Percentiles rank a stretch among this genome's conserved stretches.
phyloP scores from a whole-genome alignment of 2,797 vertebrate species.

The Bovichtus diacanthus region DNA sequence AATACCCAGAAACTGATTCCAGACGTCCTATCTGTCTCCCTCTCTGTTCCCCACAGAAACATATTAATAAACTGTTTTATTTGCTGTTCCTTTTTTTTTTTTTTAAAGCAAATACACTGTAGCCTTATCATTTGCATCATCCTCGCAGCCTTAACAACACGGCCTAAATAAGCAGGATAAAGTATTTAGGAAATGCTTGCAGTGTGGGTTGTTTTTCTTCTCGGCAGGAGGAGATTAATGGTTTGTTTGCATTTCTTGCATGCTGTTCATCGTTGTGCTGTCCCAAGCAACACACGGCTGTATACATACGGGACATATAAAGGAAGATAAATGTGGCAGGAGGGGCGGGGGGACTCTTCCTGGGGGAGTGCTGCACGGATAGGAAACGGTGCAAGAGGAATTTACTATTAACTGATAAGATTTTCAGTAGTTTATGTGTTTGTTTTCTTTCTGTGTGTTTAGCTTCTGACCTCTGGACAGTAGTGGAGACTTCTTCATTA shows the following conservation, averaged over 20 bases:
- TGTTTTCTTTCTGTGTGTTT: slow-evolving; percentile 35
- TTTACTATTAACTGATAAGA: slow-evolving; percentile 24
- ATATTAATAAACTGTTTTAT: slow-evolving; percentile 51
- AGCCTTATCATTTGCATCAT: slow-evolving; percentile 32
- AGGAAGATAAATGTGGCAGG: slow-evolving; percentile 50
- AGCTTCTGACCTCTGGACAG: slow-evolving; percentile 22
- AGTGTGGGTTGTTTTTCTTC: slow-evolving; percentile 37
- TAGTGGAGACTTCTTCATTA: neutral
- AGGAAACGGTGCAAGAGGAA: slow-evolving; percentile 19
- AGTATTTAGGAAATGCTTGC: slow-evolving; percentile 44
- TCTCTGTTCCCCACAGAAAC: slow-evolving; percentile 22
- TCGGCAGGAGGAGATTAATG: slow-evolving; percentile 60
- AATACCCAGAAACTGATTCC: slow-evolving; percentile 18
- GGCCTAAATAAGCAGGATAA: slow-evolving; percentile 29
- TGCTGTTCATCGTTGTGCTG: slow-evolving; percentile 43
- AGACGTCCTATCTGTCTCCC: slow-evolving; percentile 4
- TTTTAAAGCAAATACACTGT: slow-evolving; percentile 30
- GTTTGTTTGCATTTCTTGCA: slow-evolving; percentile 66
- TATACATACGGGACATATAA: slow-evolving; percentile 49
- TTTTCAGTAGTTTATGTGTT: slow-evolving; percentile 19
- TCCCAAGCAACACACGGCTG: slow-evolving; percentile 48
- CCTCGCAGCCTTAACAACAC: neutral
- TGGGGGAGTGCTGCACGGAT: neutral
- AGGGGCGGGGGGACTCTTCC: slow-evolving; percentile 9
- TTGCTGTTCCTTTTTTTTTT: slow-evolving; percentile 21